Evolutionary conservation across 2,888 invertebrate species (phyloP), one percentile per base, ranked within the genome.

Genomic region (Diplazon laetatorius): DNA sequence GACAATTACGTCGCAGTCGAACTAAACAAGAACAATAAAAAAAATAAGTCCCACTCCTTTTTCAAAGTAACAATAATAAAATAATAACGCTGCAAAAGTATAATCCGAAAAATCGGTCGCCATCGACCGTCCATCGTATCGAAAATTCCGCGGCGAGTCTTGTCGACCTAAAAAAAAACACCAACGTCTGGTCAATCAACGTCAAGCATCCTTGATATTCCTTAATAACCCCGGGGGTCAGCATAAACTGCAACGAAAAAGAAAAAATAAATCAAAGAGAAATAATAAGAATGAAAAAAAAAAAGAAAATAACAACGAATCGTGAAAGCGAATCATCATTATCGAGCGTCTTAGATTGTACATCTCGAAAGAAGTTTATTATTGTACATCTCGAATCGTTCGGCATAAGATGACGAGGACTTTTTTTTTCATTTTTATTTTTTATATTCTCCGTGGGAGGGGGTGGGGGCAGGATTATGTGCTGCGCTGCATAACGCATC

Each of bases 331-430:
- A n/a, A n/a, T n/a, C n/a, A n/a, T n/a, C 65, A 66, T 66, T 52
- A 66, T 52, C 39, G 65, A 59, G 37, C n/a, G n/a, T 10, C 37
- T 8, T 25, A 9, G 59, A 46, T 70, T 48, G 30, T 37, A 20
- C 39, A 25, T 50, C 39, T 50, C 22, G 8, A 12, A 55, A 12
- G 8, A 60, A 65, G 20, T 66, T 62, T 65, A 48, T 72, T 50
- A 57, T 69, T 63, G 14, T 37, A 20, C 60, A 35, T 69, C 69
- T 44, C 62, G 46, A 37, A 44, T 22, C 50, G 16, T 37, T 44
- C 68, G 35, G 35, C 20, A 50, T 70, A 44, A 35, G 63, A 69
- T 78, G 73, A 78, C 78, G 65, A 22, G 71, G 48, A 57, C 63
- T 39, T 68, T 73, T 78, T 71, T 78, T 46, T 37, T 12, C 25